Evolutionary conservation across 2,888 invertebrate genomes (phyloP).

Genomic region (Sylvicola fuscatus): DNA sequence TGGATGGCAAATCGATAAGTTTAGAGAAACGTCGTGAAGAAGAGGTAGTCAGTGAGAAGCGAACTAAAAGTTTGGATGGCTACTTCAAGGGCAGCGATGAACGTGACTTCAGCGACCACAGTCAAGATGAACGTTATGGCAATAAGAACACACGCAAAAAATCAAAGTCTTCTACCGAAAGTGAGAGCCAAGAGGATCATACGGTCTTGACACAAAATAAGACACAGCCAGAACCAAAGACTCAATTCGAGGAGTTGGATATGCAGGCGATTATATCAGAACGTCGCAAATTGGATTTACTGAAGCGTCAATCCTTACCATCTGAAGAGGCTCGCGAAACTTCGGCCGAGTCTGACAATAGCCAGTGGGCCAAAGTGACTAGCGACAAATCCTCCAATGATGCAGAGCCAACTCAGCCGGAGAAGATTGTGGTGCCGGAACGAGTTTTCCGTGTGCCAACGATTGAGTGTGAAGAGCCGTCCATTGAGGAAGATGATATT

Average conservation of each 20-base stretch:
- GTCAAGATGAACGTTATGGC: not conserved
- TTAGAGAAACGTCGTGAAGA: constrained; percentile 38
- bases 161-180: not conserved
- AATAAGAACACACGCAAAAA: constrained; percentile 12
- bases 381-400: constrained; percentile 4
- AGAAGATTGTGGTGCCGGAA: too few species aligned
- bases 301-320: constrained; percentile 32
- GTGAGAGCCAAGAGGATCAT: constrained; percentile 5
- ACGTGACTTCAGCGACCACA: constrained; percentile 10
- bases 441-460: constrained; percentile 18
- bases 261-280: constrained; percentile 40
- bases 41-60: constrained; percentile 36
- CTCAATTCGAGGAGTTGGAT: constrained; percentile 25
- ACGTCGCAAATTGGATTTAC: constrained; percentile 36
- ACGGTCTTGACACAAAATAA: constrained; percentile 14
- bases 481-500: constrained; percentile 24
- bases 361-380: constrained; percentile 36
- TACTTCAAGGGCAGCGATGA: constrained; percentile 32
- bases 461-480: constrained; percentile 25
- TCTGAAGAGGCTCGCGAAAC: too few species aligned
- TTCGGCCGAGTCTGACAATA: constrained; percentile 41
- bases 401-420: not conserved
- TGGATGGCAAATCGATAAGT: constrained; percentile 41
- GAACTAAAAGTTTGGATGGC: constrained; percentile 47
- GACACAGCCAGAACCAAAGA: constrained; percentile 5